Conservation (phyloP, 2,113 vertebrate genomes). For the Phaethornis superciliosus region DNA sequence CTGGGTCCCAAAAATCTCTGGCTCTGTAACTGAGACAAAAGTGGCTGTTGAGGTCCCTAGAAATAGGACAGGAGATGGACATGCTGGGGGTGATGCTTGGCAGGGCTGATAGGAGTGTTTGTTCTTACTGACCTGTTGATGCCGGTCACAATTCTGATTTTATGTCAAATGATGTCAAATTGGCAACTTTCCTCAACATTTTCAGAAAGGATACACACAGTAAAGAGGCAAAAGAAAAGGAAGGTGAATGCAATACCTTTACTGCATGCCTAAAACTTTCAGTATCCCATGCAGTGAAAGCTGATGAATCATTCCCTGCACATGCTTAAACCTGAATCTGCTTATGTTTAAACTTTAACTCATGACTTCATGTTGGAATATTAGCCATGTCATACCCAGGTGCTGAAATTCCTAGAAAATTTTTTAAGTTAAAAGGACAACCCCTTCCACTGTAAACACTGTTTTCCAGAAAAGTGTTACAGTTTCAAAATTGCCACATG, state of each 20-base stretch:
- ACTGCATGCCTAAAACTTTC: neutral
- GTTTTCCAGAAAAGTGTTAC: neutral
- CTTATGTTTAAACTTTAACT: neutral
- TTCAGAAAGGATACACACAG: neutral
- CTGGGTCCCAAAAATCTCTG: neutral
- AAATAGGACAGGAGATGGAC: accelerated
- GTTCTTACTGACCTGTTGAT: neutral
- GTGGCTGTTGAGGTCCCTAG: neutral
- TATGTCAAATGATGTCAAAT: neutral
- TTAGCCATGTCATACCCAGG: neutral
- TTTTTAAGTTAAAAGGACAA: neutral
- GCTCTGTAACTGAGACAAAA: neutral
- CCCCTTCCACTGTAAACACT: neutral
- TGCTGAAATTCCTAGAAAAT: neutral
- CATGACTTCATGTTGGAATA: accelerated
- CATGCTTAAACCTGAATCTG: neutral
- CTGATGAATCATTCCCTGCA: neutral
- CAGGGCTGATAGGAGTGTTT: neutral
- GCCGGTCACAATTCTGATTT: neutral
- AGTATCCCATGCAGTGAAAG: neutral
- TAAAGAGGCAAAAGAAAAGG: neutral
- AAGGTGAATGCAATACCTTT: neutral
- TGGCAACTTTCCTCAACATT: neutral
- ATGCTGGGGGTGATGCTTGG: neutral
- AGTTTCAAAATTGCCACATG: neutral